A percentile compares a stretch with the other conserved stretches of the same genome.
Conservation (phyloP, 2,113 vertebrate genomes). For the Paraplagusia blochii region DNA sequence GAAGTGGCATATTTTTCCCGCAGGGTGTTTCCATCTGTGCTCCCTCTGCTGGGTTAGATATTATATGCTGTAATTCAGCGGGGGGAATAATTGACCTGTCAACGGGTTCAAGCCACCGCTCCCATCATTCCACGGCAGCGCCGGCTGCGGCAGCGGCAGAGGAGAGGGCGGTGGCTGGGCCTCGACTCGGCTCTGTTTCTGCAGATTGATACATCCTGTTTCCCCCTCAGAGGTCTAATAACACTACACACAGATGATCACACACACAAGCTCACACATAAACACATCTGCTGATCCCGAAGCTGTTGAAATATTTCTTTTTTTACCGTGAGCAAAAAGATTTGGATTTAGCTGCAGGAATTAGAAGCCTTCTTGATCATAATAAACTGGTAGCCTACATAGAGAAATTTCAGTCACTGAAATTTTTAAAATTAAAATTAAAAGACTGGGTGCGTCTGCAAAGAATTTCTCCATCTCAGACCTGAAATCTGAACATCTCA, state of each 20-base stretch:
- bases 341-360: too few relatives aligned
- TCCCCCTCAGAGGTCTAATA: slow-evolving; percentile 32
- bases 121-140: slow-evolving; percentile 47
- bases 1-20: slow-evolving; percentile 54
- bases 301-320: background rate
- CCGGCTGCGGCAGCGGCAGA: background rate
- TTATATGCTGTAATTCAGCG: slow-evolving; percentile 72
- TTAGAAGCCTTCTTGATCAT: too few relatives aligned
- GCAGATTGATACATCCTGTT: slow-evolving; percentile 63
- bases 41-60: slow-evolving; percentile 51
- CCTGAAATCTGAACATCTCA: too few relatives aligned
- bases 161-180: slow-evolving; percentile 15
- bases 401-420: too few relatives aligned
- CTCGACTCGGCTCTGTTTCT: slow-evolving; percentile 34
- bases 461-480: too few relatives aligned
- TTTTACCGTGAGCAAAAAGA: background rate
- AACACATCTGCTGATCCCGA: background rate
- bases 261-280: background rate
- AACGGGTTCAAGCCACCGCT: slow-evolving; percentile 45
- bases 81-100: slow-evolving; percentile 74
- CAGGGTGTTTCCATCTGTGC: slow-evolving; percentile 56
- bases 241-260: background rate
- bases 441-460: too few relatives aligned
- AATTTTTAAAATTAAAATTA: too few relatives aligned
- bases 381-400: too few relatives aligned